Evolutionary conservation across 2,113 vertebrate genomes (phyloP), one percentile per base, ranked within the genome.

Genomic region (Pomatorhinus ruficollis): DNA sequence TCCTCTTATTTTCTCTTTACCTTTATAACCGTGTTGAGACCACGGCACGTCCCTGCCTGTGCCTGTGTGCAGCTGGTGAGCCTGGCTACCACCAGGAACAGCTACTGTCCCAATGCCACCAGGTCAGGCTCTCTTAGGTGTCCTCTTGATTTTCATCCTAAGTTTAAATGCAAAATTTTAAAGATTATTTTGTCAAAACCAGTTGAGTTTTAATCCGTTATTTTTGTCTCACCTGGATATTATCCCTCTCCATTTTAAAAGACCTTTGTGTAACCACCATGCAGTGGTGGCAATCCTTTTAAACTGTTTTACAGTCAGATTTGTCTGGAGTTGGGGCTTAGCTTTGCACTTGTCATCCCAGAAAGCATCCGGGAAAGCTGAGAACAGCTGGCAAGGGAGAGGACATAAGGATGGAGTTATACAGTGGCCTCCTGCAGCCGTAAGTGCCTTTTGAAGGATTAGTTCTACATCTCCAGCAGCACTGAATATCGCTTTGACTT

Each of bases 391-490:
- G 5, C 50, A n/a, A 37, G 70, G 42, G 50, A 50, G 30, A 35
- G 45, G 44, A 75, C 65, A 45, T 4, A 12, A 65, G 74, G 35
- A n/a, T 1, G 2, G 22, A 25, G 12, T 27, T 5, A 25, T 5
- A 18, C 44, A 54, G 40, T 0, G 23, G 42, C 45, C 45, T 68
- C 42, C 54, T 37, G 16, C 49, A 42, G 57, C 71, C 50, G 0
- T 31, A 14, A 83, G 83, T 19, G 50, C 74, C 74, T 92, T 63
- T 91, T 90, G 64, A 40, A 93, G 84, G 74, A 30, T 59, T 63
- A 86, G 71, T 79, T 95, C 92, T 94, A 66, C 54, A 33, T 80
- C 96, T 95, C 74, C 88, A 90, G 94, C 86, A 96, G 90, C 71
- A 40, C 85, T 85, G 80, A 89, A 21, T 77, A 91, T 94, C 6